These are phyloP conservation scores for Dorcus parallelipipedus DNA, from an alignment of 2,888 invertebrate genomes.

Conservation along the genomic window DNA sequence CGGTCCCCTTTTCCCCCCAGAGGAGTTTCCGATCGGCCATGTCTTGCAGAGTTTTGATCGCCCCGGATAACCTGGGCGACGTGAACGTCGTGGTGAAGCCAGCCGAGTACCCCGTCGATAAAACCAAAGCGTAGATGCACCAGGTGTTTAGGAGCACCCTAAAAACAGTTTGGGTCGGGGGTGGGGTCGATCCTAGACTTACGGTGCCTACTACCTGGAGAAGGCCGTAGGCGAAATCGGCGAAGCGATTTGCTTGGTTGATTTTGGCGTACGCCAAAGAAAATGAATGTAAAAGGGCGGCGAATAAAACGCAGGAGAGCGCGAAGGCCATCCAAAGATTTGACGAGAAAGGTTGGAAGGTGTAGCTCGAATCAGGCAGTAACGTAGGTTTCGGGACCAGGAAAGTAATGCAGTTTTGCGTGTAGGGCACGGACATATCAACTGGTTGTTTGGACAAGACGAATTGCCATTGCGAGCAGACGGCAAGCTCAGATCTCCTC, in stretches of 20 bases:
- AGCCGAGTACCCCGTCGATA: constrained; percentile 15
- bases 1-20: constrained; percentile 22
- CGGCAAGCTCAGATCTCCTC: constrained; percentile 4
- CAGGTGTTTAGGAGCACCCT: constrained; percentile 5
- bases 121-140: constrained; percentile 7
- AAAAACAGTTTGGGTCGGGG: background rate
- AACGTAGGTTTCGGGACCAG: constrained; percentile 18
- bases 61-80: constrained; percentile 10
- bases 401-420: constrained; percentile 20
- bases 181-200: background rate
- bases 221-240: constrained; percentile 2
- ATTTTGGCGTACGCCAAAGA: constrained; percentile 7
- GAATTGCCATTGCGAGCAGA: constrained; percentile 13
- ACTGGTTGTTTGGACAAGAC: background rate
- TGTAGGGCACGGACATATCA: constrained; percentile 11
- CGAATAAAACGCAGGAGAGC: background rate
- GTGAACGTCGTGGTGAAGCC: constrained; percentile 18
- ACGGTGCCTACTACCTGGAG: constrained; percentile 7
- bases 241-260: background rate
- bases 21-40: constrained; percentile 23
- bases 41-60: constrained; percentile 20
- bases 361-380: constrained; percentile 2
- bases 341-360: constrained; percentile 12
- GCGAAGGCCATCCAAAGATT: constrained; percentile 11
- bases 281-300: background rate